phyloP scores from a whole-genome alignment of 2,888 invertebrate genomes.

The Cremastobaeus sp. region DNA sequence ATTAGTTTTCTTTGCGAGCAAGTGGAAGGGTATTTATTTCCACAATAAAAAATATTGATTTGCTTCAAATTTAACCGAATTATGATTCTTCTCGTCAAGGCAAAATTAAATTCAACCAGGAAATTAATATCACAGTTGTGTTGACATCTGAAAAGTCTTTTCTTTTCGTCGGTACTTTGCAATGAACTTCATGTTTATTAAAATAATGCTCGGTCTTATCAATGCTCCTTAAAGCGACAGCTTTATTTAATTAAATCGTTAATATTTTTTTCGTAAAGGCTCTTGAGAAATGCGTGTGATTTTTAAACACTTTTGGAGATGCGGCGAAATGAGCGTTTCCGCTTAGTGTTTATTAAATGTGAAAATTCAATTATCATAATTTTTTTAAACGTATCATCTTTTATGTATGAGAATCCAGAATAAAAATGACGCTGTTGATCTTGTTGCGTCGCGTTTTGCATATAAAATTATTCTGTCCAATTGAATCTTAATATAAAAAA shows the following conservation, averaged over 20 bases:
- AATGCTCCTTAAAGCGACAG: slow-evolving; percentile 33
- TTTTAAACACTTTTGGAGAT: slow-evolving; percentile 8
- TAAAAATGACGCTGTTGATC: slow-evolving; percentile 18
- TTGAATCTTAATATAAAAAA: too few species aligned
- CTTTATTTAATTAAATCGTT: slow-evolving; percentile 44
- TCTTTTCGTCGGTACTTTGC: slow-evolving; percentile 13
- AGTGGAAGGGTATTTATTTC: slow-evolving; percentile 14
- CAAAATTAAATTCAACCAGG: slow-evolving; percentile 24
- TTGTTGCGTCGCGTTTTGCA: slow-evolving; percentile 7
- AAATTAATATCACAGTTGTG: slow-evolving; percentile 31
- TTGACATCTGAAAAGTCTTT: slow-evolving; percentile 42
- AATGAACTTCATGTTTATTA: slow-evolving; percentile 36
- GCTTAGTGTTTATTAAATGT: not conserved
- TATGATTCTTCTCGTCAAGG: slow-evolving; percentile 18
- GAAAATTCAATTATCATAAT: slow-evolving; percentile 32
- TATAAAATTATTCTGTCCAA: slow-evolving; percentile 15
- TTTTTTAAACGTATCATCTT: slow-evolving; percentile 14
- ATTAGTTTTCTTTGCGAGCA: slow-evolving; percentile 2
- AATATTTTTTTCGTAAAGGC: slow-evolving; percentile 37
- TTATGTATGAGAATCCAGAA: slow-evolving; percentile 9
- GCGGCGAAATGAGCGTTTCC: slow-evolving; percentile 4
- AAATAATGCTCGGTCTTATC: slow-evolving; percentile 33
- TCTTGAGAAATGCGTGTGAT: slow-evolving; percentile 2
- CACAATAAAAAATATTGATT: slow-evolving; percentile 31
- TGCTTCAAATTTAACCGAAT: slow-evolving; percentile 10